phyloP scores from a whole-genome alignment of 53 echinoderm and acorn worm species.

The Arbacia lixula region DNA sequence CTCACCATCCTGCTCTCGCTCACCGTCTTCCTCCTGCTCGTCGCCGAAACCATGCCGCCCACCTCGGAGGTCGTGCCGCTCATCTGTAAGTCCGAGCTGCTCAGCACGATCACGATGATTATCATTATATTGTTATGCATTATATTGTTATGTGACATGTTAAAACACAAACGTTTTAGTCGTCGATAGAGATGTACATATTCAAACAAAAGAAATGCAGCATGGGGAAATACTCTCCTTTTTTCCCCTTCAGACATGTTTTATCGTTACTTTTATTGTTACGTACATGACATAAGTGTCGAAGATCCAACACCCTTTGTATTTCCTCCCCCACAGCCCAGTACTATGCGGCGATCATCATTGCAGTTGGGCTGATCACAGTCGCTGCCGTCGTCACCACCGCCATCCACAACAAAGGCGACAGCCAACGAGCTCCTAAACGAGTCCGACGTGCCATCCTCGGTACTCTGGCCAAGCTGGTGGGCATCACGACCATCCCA shows the following conservation, averaged over 20 bases:
- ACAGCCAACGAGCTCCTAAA: constrained; percentile 77
- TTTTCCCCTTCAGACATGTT: too few species aligned
- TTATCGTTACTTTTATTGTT: too few species aligned
- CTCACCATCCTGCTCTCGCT: constrained; percentile 89
- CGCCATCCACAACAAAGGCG: constrained; percentile 80
- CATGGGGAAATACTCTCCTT: too few species aligned
- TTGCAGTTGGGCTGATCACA: constrained; percentile 79
- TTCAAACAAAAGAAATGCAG: too few species aligned
- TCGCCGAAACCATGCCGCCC: constrained; percentile 92
- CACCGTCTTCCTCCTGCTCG: constrained; percentile 89
- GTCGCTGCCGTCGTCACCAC: constrained; percentile 69
- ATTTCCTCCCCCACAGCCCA: constrained; percentile 66
- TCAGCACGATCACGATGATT: background rate
- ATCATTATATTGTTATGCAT: background rate
- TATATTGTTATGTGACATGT: background rate
- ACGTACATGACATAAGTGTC: too few species aligned
- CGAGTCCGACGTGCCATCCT: constrained; percentile 72
- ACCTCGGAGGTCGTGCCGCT: constrained; percentile 93
- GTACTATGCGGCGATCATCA: constrained; percentile 83
- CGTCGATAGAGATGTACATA: too few species aligned
- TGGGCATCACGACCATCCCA: constrained; percentile 51
- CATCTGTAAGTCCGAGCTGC: constrained; percentile 68
- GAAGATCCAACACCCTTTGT: background rate
- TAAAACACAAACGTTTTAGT: too few species aligned
- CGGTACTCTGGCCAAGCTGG: constrained; percentile 59